A percentile compares a stretch with the other conserved stretches of the same genome.
Conservation (phyloP, 2,888 invertebrate genomes). For the Apamea crenata region DNA sequence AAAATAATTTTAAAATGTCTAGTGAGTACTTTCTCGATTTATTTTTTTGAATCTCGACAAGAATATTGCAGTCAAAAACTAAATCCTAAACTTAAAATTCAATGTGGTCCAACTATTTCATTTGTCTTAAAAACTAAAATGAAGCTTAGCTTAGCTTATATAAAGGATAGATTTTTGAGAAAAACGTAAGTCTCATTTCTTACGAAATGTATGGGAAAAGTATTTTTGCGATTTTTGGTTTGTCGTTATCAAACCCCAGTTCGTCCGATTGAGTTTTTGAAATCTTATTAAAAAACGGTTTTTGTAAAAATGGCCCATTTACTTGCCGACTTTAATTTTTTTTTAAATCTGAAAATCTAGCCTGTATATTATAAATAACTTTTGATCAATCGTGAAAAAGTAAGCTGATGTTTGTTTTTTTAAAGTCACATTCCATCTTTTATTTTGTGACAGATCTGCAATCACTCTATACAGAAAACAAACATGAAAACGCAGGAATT, state of each 20-base stretch:
- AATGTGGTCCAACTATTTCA: neutral
- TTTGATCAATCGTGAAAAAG: neutral
- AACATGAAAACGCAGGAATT: neutral
- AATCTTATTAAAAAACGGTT: neutral
- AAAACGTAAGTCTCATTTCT: neutral
- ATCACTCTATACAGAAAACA: neutral
- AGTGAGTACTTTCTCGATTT: neutral
- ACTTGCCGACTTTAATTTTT: neutral
- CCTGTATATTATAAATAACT: neutral
- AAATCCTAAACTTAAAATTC: neutral
- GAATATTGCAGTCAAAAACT: neutral
- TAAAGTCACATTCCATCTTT: slow-evolving; percentile 27
- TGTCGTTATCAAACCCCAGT: neutral
- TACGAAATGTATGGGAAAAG: neutral
- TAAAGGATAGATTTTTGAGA: neutral
- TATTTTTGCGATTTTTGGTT: neutral
- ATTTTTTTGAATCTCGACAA: neutral
- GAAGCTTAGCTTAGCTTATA: neutral
- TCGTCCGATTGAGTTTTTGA: neutral
- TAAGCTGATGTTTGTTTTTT: neutral
- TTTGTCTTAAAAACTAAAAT: neutral
- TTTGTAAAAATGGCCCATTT: neutral
- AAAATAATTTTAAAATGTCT: neutral
- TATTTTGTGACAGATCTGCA: neutral
- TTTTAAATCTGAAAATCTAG: neutral